Evolutionary conservation across 2,888 invertebrate genomes (phyloP).

Genomic region (Minunthozetes semirufus): DNA sequence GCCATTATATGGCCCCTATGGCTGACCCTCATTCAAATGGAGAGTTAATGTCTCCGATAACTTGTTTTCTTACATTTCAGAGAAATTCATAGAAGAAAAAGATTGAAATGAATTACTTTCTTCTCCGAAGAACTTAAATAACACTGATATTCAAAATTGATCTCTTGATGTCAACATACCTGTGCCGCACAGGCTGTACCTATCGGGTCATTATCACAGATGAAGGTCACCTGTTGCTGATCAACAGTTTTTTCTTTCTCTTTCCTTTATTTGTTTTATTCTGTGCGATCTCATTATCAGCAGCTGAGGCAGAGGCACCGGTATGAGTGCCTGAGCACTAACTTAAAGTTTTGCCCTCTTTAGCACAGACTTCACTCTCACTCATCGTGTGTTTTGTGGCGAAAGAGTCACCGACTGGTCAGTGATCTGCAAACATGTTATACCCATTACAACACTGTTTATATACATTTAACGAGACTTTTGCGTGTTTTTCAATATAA

Average conservation of each 20-base stretch:
- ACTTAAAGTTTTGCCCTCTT: neutral
- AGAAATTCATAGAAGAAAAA: neutral
- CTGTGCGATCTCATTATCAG: no score
- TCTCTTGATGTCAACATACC: constrained; percentile 12
- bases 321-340: neutral
- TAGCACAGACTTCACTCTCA: neutral
- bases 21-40: no score
- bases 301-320: neutral
- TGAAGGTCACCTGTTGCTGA: constrained; percentile 8
- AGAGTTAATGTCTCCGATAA: neutral
- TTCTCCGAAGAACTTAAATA: neutral
- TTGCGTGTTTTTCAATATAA: neutral
- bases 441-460: neutral
- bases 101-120: neutral
- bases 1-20: no score
- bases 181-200: neutral
- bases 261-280: neutral
- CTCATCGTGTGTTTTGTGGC: neutral
- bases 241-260: neutral
- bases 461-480: neutral
- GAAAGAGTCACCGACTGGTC: neutral
- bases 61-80: neutral
- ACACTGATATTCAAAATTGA: neutral
- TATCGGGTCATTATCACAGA: constrained; percentile 11
- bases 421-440: constrained; percentile 17